These are phyloP conservation scores for Porites rus DNA, from an alignment of 92 coral and sea anemone species.

Conservation along the genomic window DNA sequence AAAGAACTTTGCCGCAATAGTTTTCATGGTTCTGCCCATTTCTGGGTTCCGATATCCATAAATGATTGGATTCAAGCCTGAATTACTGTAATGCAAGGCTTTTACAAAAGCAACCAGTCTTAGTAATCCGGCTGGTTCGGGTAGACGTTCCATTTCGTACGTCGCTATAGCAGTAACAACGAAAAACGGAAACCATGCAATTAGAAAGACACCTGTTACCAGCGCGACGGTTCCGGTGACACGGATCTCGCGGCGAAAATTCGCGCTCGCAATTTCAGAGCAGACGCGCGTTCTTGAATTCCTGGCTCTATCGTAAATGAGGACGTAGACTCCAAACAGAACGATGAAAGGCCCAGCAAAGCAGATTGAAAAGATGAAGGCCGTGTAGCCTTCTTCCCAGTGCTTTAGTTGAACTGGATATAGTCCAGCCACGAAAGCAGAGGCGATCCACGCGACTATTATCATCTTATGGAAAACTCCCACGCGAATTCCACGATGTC, in stretches of 20 bases:
- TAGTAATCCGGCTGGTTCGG: constrained; percentile 59
- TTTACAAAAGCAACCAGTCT: constrained; percentile 65
- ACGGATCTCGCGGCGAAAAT: constrained; percentile 70
- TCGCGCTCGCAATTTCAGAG: constrained; percentile 40
- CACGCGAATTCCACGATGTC: constrained; percentile 78
- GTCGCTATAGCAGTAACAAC: constrained; percentile 67
- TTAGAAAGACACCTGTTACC: constrained; percentile 78
- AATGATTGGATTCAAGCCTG: constrained; percentile 61
- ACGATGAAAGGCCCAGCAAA: constrained; percentile 76
- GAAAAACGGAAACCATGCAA: constrained; percentile 87
- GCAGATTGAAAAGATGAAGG: constrained; percentile 61
- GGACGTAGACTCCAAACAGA: constrained; percentile 70
- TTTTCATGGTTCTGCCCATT: constrained; percentile 62
- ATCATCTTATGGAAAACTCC: constrained; percentile 68
- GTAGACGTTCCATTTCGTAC: constrained; percentile 63
- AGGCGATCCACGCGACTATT: constrained; percentile 75
- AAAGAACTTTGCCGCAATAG: background rate
- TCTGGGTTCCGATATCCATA: constrained; percentile 70
- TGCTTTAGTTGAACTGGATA: constrained; percentile 79
- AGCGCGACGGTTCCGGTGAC: constrained; percentile 74
- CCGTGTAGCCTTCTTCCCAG: constrained; percentile 83
- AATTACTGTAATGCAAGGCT: constrained; percentile 70
- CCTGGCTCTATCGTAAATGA: constrained; percentile 70
- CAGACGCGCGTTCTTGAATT: constrained; percentile 58
- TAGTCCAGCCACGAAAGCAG: constrained; percentile 76